Base-by-base conservation (phyloP, 1,140 invertebrate species). In the Schlechtendalia chinensis region DNA sequence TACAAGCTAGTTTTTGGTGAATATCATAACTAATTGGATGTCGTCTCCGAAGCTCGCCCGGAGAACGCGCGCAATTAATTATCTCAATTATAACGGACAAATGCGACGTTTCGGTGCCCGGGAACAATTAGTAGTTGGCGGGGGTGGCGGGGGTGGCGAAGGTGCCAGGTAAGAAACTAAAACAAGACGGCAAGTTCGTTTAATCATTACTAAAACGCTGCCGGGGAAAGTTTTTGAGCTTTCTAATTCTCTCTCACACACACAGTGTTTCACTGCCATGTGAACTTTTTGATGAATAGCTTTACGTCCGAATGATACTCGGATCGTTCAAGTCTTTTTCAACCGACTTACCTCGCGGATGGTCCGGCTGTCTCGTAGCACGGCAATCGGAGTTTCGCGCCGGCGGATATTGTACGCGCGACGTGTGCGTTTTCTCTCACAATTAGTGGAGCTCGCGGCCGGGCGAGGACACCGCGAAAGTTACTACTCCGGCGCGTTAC, bases 251-350 rank as follows among this genome's bases (percentile, higher is more conserved):
- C 17, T 29, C n/a, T 53, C 47, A 39, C 19, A 14, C 72, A 16
- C 12, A 27, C 12, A 6, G 5, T 29, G 22, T 50, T 69, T 69
- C 22, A 24, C 47, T 69, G 6, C 22, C 69, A 47, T 63, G 39
- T 24, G 39, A 79, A 61, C 56, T 79, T 79, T 79, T 79, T 79
- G 75, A 79, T 79, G 63, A 79, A 79, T 79, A 79, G 75, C 75
- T 79, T 79, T 63, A 63, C 56, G 75, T 59, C 75, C 75, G 58
- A 77, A 63, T 58, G 75, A 79, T 63, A 79, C 61, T 79, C 75
- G 75, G 63, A 79, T 50, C 58, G 39, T 63, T 77, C 59, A 77
- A 77, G 75, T 79, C 29, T 79, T 79, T 79, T 79, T 61, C 63
- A 79, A 79, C 75, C 75, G 17, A 39, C 54, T 79, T 61, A 63